A percentile compares a stretch with the other conserved stretches of the same genome.
Conservation (phyloP, 2,888 invertebrate species). For the Drosophila lutescens region DNA sequence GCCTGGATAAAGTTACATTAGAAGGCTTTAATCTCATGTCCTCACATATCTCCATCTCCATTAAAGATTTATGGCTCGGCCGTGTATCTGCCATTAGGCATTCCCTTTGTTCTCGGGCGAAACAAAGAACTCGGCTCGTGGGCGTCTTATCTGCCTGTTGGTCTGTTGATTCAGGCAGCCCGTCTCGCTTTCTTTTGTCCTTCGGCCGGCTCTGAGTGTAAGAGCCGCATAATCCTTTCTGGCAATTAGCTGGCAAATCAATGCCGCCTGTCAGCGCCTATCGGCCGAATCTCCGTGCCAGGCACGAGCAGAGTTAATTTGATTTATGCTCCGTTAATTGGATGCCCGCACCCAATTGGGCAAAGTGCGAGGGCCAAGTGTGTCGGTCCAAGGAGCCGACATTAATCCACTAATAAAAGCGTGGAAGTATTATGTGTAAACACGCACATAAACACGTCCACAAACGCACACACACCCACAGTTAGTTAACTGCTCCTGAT, state of each 20-base stretch:
- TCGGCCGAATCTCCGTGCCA: constrained; percentile 21
- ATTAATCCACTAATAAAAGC: constrained; percentile 50
- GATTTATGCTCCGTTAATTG: constrained; percentile 49
- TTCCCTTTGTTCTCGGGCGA: constrained; percentile 31
- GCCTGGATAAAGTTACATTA: not conserved
- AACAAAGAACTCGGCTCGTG: constrained; percentile 34
- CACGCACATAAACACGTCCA: constrained; percentile 22
- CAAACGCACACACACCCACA: not conserved
- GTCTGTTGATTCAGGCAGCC: constrained; percentile 35
- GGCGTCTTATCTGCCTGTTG: constrained; percentile 40
- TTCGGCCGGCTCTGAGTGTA: constrained; percentile 5
- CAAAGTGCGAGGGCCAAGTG: constrained; percentile 8
- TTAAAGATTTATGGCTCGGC: constrained; percentile 28
- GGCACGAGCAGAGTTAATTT: constrained; percentile 37
- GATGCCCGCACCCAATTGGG: constrained; percentile 20
- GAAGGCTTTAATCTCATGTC: constrained; percentile 9
- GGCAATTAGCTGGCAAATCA: constrained; percentile 51
- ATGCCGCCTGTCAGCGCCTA: constrained; percentile 38
- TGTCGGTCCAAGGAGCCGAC: constrained; percentile 15
- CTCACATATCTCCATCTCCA: constrained; percentile 16
- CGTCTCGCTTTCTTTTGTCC: constrained; percentile 9
- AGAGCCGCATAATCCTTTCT: constrained; percentile 47
- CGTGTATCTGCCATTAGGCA: constrained; percentile 38
- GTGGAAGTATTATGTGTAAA: constrained; percentile 48
- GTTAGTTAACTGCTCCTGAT: not conserved